phyloP scores from a whole-genome alignment of 2,113 vertebrate genomes.

The Oostethus manadensis region DNA sequence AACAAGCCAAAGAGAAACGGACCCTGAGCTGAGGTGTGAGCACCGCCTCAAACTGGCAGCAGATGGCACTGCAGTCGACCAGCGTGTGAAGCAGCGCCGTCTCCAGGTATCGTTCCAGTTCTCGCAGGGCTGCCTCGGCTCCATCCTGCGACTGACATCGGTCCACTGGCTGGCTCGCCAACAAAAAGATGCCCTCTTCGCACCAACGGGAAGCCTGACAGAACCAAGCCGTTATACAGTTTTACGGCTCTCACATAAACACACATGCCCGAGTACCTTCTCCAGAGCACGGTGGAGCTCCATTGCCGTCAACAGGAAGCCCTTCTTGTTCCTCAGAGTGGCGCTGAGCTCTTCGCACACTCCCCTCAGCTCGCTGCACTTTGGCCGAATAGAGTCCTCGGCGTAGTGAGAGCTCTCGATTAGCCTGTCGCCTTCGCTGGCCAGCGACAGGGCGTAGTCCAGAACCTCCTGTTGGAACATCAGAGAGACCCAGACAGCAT shows the following conservation, averaged over 20 bases:
- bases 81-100: conserved; percentile 77
- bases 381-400: conserved; percentile 89
- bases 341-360: conserved; percentile 73
- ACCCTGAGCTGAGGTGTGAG: conserved; percentile 85
- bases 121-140: conserved; percentile 89
- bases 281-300: conserved; percentile 87
- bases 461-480: conserved; percentile 71
- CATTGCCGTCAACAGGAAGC: conserved; percentile 76
- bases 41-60: conserved; percentile 80
- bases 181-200: conserved; percentile 89
- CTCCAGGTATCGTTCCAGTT: conserved; percentile 89
- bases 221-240: rapidly evolving
- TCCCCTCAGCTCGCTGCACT: conserved; percentile 83
- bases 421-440: conserved; percentile 75
- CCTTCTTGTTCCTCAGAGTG: conserved; percentile 68
- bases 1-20: conserved; percentile 16
- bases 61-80: conserved; percentile 75
- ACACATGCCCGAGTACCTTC: conserved; percentile 69
- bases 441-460: conserved; percentile 74
- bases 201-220: conserved; percentile 87
- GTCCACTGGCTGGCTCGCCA: conserved; percentile 91
- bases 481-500: not conserved
- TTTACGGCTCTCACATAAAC: not conserved
- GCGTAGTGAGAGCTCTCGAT: conserved; percentile 88
- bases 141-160: conserved; percentile 97